phyloP scores from a whole-genome alignment of 2,888 invertebrate genomes.

The Coenonympha arcania region DNA sequence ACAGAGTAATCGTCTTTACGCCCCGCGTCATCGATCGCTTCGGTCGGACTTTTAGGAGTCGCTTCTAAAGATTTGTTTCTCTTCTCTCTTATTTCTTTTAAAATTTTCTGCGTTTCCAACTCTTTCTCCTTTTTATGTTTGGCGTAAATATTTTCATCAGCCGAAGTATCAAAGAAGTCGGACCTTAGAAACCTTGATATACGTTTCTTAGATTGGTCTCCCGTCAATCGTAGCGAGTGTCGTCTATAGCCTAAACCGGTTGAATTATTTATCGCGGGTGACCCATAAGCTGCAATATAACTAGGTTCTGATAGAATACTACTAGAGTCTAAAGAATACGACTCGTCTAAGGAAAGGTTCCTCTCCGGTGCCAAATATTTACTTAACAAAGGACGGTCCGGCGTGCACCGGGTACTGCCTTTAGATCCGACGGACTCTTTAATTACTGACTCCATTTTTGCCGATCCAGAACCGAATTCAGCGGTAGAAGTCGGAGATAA shows the following conservation, averaged over 20 bases:
- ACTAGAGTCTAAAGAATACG: conserved; percentile 47
- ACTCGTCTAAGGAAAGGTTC: conserved; percentile 49
- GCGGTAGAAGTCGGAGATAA: conserved; percentile 28
- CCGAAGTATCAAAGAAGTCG: conserved; percentile 82
- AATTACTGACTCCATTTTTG: conserved; percentile 22
- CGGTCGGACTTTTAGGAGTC: conserved; percentile 42
- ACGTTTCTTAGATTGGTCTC: conserved; percentile 72
- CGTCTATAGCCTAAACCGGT: conserved; percentile 39
- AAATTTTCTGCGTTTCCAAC: conserved; percentile 78
- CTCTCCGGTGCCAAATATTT: conserved; percentile 71
- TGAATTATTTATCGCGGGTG: conserved; percentile 30
- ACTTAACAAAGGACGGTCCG: conserved; percentile 72
- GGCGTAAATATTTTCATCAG: conserved; percentile 78
- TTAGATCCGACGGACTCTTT: conserved; percentile 31
- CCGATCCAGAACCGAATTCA: conserved; percentile 21
- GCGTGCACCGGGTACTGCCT: conserved; percentile 45
- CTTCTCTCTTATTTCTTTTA: conserved; percentile 80
- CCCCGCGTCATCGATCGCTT: conserved; percentile 33
- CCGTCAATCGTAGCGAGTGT: conserved; percentile 45
- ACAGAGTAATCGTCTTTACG: conserved; percentile 42
- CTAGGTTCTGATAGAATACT: conserved; percentile 51
- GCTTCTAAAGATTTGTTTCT: conserved; percentile 58
- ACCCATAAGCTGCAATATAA: conserved; percentile 59
- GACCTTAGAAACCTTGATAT: conserved; percentile 84
- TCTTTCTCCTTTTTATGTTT: conserved; percentile 78